Conservation (phyloP, 1,140 invertebrate species). For the Caenorhabditis latens region DNA sequence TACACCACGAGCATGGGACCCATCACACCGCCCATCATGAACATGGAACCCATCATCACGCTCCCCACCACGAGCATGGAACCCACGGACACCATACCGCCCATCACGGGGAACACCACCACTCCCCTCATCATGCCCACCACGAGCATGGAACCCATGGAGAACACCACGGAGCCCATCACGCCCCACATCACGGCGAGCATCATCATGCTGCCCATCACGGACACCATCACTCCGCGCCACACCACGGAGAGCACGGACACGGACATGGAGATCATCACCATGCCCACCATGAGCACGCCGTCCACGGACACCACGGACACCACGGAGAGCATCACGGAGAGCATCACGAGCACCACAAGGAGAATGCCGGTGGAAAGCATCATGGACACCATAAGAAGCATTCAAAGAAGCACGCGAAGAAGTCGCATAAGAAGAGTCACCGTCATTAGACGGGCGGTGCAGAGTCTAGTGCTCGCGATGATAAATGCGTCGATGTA, state of each 20-base stretch:
- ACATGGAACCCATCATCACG: background rate
- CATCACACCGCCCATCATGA: constrained; percentile 3
- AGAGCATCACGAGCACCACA: background rate
- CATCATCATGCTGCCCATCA: no score
- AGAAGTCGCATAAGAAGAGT: constrained; percentile 21
- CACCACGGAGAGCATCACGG: background rate
- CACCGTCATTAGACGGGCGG: constrained; percentile 19
- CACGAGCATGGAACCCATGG: background rate
- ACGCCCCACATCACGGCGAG: no score
- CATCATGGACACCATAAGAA: constrained; percentile 38
- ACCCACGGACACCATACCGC: background rate
- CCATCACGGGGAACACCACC: background rate
- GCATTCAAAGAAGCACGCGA: constrained; percentile 40
- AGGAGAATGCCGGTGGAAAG: background rate
- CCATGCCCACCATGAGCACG: background rate
- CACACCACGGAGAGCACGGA: background rate
- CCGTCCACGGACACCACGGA: background rate
- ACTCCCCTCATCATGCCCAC: background rate
- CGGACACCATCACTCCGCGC: background rate
- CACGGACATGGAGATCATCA: background rate
- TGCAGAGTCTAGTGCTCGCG: background rate
- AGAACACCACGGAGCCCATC: background rate
- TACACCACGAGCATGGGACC: background rate
- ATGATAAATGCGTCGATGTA: background rate
- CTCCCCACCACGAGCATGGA: background rate